Base-by-base conservation (phyloP, 30 jellyfish, hydroid and myxozoan genomes). In the Aurelia sp. region DNA sequence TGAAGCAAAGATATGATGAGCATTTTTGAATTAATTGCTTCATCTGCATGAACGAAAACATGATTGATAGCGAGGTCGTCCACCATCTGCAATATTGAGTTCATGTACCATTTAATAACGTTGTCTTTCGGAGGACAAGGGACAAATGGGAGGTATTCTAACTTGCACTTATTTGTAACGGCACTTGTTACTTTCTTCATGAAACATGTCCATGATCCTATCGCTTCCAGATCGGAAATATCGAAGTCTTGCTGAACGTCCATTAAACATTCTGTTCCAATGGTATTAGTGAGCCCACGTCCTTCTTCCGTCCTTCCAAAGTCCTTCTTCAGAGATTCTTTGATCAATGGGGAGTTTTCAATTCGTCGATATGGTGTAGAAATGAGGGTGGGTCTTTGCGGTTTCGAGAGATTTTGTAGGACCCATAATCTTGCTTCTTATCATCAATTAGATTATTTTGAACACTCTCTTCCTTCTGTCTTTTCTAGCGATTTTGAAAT, bases 161-260 rank as follows among this genome's bases (percentile, higher is more conserved):
- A 27, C 33, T 27, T 27, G 33, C 33, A 27, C 33, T 27, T 27
- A 27, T 27, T 27, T 27, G 33, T 27, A 27, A 27, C 33, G 33
- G 33, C 33, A 27, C 33, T 27, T 27, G 33, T 27, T 27, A 27
- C 33, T 27, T 27, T 27, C 33, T 27, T 27, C 33, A 27, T 82
- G 59, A 82, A 82, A 20, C 70, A 18, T 61, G 67, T 82, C 92
- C 92, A 82, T 31, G 92, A 68, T 16, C 92, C 92, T 27, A 27
- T 27, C 33, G 33, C 33, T 22, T 55, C 79, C 79, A 76, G 33
- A 1, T 55, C 5, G 27, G 21, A 18, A 20, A 24, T 35, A 35
- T 76, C 87, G 24, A 76, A n/a, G 24, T 76, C 76, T n/a, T 2
- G 79, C 62, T 76, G 24, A 16, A 60, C 78, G 55, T 76, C 62